Conservation (phyloP, 35 echinoderm and acorn worm genomes). For the Lytechinus pictus region DNA sequence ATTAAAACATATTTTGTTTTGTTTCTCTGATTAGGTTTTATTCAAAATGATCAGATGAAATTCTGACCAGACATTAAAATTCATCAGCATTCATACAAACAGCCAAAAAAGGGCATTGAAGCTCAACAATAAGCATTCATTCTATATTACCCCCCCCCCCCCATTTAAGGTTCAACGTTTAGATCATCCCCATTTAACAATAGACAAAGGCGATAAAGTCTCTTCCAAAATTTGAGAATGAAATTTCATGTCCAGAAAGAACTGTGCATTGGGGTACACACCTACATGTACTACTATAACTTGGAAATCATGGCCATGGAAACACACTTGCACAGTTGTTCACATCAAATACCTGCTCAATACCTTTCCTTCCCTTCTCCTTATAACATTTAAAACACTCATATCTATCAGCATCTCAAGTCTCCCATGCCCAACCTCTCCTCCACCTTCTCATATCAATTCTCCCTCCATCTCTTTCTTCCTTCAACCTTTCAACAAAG, state of each 20-base stretch:
- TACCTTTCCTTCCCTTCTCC: not conserved
- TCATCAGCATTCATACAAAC: not conserved
- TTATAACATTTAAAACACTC: not conserved
- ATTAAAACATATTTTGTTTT: too few species aligned
- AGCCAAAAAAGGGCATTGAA: not conserved
- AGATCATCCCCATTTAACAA: not conserved
- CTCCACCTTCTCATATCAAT: not conserved
- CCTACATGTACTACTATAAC: too few species aligned
- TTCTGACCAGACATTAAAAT: not conserved
- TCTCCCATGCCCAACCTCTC: constrained; percentile 7
- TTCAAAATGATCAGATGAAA: too few species aligned
- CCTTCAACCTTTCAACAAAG: not conserved
- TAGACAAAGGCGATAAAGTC: not conserved
- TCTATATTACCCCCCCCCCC: not conserved
- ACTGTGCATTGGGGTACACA: not conserved
- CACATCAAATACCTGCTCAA: not conserved
- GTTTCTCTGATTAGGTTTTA: too few species aligned
- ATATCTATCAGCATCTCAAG: not conserved
- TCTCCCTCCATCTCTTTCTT: not conserved
- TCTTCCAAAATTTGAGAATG: not conserved
- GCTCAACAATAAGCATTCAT: not conserved
- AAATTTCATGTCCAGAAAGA: not conserved
- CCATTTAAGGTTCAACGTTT: too few species aligned
- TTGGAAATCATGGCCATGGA: not conserved
- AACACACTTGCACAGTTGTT: not conserved